Evolutionary conservation across 2,888 invertebrate genomes (phyloP), one percentile per base, ranked within the genome.

Genomic region (Scaptomyza caliginosa): DNA sequence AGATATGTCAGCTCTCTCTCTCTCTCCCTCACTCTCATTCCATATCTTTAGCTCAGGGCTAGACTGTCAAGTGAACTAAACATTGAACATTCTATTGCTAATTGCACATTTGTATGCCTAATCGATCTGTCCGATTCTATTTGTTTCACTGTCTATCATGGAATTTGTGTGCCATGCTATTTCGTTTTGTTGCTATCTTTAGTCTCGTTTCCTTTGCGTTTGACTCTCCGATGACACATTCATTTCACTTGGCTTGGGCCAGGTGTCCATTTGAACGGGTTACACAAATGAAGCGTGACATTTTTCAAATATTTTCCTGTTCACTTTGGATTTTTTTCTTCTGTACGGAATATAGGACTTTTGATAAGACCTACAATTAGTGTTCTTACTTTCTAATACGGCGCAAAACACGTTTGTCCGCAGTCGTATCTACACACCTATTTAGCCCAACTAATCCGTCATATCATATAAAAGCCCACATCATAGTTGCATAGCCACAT

Each of bases 101-200:
- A 81, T 81, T 81, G 87, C 87, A 77, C 81, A 81, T 86, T 81
- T 81, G 85, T 84, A 84, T 84, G 81, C 81, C 87, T 84, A 84
- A 86, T 86, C 87, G 86, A 80, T 81, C 80, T 81, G 87, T 84
- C 82, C 56, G 42, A 30, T 81, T 74, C 62, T 43, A 74, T 86
- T 74, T 74, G 78, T 77, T 60, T 68, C 57, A 71, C 34, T 45
- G 63, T 84, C 78, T 48, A 54, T 86, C 85, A 71, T 38, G 63
- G 60, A 85, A 71, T 81, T 79, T 79, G 82, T 79, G 85, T 65
- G 78, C 78, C 84, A 21, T 84, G 81, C 49, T 60, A 48, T 49
- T 56, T 54, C 8, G 16, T 16, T 43, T 26, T 69, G 56, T 65
- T 30, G n/a, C n/a, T n/a, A n/a, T 32, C 11, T 7, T 36, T 19